Percentiles rank a stretch among this genome's conserved stretches.
phyloP scores from a whole-genome alignment of 2,888 invertebrate species.

The Drosophila macrospina region DNA sequence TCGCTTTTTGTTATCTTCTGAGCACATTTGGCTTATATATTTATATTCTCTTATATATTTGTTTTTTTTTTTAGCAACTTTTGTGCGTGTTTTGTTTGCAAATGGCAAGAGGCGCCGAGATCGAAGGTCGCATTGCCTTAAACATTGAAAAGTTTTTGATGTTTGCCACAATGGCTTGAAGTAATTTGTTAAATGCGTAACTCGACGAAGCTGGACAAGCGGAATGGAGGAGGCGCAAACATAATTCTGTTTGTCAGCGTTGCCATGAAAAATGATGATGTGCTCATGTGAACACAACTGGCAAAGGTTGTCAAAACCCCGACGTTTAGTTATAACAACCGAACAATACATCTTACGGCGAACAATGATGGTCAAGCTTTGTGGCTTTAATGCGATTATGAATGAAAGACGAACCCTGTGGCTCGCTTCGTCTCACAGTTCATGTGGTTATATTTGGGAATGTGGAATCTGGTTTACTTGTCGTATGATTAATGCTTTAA shows the following conservation, averaged over 20 bases:
- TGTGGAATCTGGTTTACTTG: conserved; percentile 60
- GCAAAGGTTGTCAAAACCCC: conserved; percentile 80
- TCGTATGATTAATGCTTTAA: conserved; percentile 73
- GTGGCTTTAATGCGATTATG: conserved; percentile 47
- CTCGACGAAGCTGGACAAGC: conserved; percentile 11
- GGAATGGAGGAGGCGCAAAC: conserved; percentile 43
- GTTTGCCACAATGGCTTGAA: conserved; percentile 44
- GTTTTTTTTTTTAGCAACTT: conserved; percentile 20
- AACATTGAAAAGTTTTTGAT: conserved; percentile 60
- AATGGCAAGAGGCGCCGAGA: conserved; percentile 38
- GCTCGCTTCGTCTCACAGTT: not conserved
- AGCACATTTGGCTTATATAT: conserved; percentile 56
- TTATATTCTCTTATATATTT: conserved; percentile 61
- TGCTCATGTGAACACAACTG: conserved; percentile 73
- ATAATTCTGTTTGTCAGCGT: conserved; percentile 60
- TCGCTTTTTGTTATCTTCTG: conserved; percentile 43
- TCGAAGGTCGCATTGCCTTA: conserved; percentile 44
- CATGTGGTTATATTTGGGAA: conserved; percentile 22
- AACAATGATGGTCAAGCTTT: conserved; percentile 48
- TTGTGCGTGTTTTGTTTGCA: conserved; percentile 39
- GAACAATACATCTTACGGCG: conserved; percentile 36
- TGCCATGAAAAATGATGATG: conserved; percentile 75
- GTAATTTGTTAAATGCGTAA: conserved; percentile 70
- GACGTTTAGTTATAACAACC: conserved; percentile 66
- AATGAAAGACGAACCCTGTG: conserved; percentile 27